These are phyloP conservation scores for Criorhina ranunculi DNA, from an alignment of 2,888 invertebrate genomes.

Conservation along the genomic window DNA sequence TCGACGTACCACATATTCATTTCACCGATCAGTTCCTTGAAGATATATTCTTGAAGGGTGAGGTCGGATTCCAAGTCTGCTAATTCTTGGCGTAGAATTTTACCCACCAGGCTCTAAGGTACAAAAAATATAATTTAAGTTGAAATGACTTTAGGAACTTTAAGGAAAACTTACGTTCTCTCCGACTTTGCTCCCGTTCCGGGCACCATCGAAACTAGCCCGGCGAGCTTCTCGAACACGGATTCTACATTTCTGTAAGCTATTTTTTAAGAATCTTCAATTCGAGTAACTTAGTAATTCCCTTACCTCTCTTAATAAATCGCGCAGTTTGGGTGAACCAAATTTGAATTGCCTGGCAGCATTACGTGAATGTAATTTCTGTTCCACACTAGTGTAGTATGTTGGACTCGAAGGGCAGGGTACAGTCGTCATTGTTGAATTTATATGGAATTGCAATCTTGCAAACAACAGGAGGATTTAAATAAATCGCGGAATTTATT, in stretches of 20 bases:
- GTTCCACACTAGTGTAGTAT: constrained; percentile 81
- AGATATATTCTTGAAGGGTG: constrained; percentile 81
- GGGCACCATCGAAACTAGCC: constrained; percentile 77
- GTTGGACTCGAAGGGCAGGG: constrained; percentile 76
- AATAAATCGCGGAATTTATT: background rate
- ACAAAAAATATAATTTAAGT: background rate
- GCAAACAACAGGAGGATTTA: background rate
- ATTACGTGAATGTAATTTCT: constrained; percentile 80
- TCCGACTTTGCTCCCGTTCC: constrained; percentile 50
- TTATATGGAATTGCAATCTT: background rate
- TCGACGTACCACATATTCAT: constrained; percentile 82
- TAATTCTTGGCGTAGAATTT: constrained; percentile 81
- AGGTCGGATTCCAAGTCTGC: constrained; percentile 81
- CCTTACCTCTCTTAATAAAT: constrained; percentile 81
- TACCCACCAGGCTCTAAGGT: constrained; percentile 71
- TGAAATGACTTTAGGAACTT: background rate
- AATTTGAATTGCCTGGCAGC: constrained; percentile 80
- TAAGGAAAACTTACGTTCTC: constrained; percentile 61
- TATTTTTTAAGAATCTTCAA: constrained; percentile 6
- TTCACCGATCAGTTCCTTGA: constrained; percentile 81
- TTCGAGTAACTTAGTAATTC: background rate
- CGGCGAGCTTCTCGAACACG: constrained; percentile 81
- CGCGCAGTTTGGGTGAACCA: constrained; percentile 81
- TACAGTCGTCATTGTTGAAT: constrained; percentile 46
- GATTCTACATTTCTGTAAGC: constrained; percentile 81